Conservation (phyloP, 2,888 invertebrate genomes). For the Proisotoma minuta region DNA sequence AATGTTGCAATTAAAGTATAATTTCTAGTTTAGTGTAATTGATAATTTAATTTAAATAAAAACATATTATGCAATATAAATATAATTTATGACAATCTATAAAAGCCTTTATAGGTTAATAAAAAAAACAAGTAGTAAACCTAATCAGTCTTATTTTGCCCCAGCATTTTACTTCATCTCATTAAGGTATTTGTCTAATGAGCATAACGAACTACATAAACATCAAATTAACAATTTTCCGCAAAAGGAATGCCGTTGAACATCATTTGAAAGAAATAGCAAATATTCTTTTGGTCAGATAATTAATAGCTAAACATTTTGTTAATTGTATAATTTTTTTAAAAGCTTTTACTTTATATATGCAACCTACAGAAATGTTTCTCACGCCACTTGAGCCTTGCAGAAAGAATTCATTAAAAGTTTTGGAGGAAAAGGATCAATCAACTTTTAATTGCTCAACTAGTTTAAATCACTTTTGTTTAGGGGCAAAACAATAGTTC, state of each 20-base stretch:
- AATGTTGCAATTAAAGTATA: too few relatives aligned
- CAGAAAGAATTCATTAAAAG: background rate
- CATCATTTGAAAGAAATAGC: too few relatives aligned
- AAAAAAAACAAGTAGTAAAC: background rate
- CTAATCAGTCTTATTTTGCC: background rate
- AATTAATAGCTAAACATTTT: constrained; percentile 4
- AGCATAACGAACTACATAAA: too few relatives aligned
- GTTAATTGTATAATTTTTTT: background rate
- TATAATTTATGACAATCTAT: background rate
- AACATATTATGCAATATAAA: background rate
- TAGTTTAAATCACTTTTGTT: too few relatives aligned
- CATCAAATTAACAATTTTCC: too few relatives aligned
- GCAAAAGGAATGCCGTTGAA: too few relatives aligned
- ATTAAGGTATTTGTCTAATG: too few relatives aligned
- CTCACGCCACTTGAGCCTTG: constrained; percentile 2
- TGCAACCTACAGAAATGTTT: background rate
- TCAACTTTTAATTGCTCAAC: constrained; percentile 5
- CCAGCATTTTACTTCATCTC: background rate
- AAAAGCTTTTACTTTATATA: background rate
- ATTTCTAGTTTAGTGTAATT: too few relatives aligned
- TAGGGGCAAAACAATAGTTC: too few relatives aligned
- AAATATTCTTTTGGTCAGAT: too few relatives aligned
- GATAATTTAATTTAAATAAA: too few relatives aligned
- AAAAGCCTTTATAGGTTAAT: background rate
- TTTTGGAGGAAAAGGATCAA: background rate